Conservation (phyloP, 2,888 invertebrate genomes). For the Acleris literana region DNA sequence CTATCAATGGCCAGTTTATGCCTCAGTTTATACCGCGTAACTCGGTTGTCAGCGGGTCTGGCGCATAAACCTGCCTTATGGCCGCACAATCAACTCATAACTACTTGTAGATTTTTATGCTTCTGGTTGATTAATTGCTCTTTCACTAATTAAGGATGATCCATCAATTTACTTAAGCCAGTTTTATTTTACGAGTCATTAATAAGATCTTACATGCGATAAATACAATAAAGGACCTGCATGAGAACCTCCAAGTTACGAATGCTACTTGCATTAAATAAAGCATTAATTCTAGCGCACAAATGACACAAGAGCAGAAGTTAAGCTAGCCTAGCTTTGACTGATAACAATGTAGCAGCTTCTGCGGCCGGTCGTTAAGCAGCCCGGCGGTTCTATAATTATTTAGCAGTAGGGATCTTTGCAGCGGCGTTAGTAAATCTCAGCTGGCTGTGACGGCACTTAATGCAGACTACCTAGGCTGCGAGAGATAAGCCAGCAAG, state of each 20-base stretch:
- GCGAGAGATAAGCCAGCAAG: constrained; percentile 77
- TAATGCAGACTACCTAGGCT: constrained; percentile 77
- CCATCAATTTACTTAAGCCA: constrained; percentile 13
- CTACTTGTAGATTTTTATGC: constrained; percentile 43
- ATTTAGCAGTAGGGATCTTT: constrained; percentile 57
- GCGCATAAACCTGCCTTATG: constrained; percentile 56
- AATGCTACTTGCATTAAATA: not conserved
- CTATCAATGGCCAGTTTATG: constrained; percentile 50
- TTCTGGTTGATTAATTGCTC: constrained; percentile 22
- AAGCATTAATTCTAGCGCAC: not conserved
- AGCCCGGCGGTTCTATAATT: constrained; percentile 41
- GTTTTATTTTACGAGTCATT: constrained; percentile 14
- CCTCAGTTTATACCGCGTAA: constrained; percentile 57
- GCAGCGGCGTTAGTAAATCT: constrained; percentile 63
- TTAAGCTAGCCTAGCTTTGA: constrained; percentile 10
- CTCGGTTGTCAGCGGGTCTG: constrained; percentile 59
- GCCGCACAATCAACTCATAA: constrained; percentile 50
- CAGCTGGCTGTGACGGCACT: constrained; percentile 64
- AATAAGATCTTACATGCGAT: not conserved
- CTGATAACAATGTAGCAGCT: constrained; percentile 23
- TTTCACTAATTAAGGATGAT: constrained; percentile 12
- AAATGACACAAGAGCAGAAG: constrained; percentile 4
- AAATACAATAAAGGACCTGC: not conserved
- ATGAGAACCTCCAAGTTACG: not conserved
- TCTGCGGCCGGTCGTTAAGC: constrained; percentile 25